Percentiles rank a stretch among this genome's conserved stretches.
phyloP scores from a whole-genome alignment of 2,797 vertebrate species.

The Hemibagrus guttatus region DNA sequence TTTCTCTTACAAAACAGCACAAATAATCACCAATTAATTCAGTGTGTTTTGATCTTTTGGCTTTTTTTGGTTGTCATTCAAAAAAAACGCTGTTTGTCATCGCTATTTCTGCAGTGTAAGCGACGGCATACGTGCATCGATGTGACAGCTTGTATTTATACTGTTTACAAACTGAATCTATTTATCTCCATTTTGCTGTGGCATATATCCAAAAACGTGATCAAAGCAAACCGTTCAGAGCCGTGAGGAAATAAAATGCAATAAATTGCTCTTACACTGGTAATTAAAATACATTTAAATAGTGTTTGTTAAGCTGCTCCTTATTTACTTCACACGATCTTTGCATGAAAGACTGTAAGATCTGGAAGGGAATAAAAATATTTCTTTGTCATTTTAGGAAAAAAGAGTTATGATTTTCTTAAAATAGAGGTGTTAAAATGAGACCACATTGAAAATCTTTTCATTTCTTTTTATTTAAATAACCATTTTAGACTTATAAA shows the following conservation, averaged over 20 bases:
- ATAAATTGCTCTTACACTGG: background rate
- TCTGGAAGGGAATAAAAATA: background rate
- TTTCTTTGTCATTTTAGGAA: background rate
- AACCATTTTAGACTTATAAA: background rate
- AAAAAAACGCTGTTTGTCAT: background rate
- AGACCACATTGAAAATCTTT: background rate
- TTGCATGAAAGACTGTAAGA: background rate
- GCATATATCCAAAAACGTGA: background rate
- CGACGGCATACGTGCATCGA: background rate
- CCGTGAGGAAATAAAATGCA: background rate
- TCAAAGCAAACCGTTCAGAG: background rate
- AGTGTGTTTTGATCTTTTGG: background rate
- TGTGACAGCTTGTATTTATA: background rate
- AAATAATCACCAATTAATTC: background rate
- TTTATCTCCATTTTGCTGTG: background rate
- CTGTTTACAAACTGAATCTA: background rate
- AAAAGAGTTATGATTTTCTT: background rate
- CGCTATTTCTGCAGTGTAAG: background rate
- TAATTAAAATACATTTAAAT: constrained; percentile 1
- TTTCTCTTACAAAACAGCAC: background rate
- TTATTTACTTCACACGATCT: background rate
- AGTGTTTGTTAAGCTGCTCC: background rate
- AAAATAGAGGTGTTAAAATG: background rate
- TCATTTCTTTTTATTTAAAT: background rate
- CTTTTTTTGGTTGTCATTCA: background rate